Percentiles rank a stretch among this genome's conserved stretches.
These are phyloP conservation scores for Chloroceryle amazona DNA, from an alignment of 2,797 vertebrate genomes.

Conservation along the genomic window DNA sequence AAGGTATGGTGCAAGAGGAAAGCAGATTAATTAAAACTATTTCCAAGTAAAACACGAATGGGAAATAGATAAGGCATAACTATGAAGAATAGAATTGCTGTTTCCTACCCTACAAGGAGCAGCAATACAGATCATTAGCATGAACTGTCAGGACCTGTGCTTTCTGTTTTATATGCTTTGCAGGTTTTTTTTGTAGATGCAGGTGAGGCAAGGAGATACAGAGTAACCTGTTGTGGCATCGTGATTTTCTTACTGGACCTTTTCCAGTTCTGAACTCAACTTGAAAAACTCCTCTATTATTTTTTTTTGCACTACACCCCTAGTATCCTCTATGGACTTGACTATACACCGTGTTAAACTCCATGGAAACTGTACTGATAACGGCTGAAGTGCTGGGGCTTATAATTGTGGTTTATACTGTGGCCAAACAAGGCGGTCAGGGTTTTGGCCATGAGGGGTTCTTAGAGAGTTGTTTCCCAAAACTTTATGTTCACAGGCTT, in stretches of 20 bases:
- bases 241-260: not conserved
- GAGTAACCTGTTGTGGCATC: not conserved
- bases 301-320: not conserved
- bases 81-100: not conserved
- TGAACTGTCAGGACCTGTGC: not conserved
- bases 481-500: not conserved
- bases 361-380: not conserved
- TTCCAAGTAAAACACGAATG: not conserved
- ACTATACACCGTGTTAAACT: not conserved
- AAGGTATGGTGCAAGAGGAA: not conserved
- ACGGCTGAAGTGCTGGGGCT: not conserved
- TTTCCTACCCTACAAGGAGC: not conserved
- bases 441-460: not conserved
- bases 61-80: slow-evolving; percentile 4
- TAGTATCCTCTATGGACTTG: not conserved
- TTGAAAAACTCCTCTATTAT: not conserved
- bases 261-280: not conserved
- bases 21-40: not conserved
- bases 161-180: not conserved
- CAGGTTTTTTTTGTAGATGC: not conserved
- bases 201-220: not conserved
- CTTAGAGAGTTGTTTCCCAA: not conserved
- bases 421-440: not conserved
- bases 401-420: not conserved
- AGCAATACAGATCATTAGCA: not conserved